Conservation (phyloP, 2,113 vertebrate species). For the Pelusios castaneus region DNA sequence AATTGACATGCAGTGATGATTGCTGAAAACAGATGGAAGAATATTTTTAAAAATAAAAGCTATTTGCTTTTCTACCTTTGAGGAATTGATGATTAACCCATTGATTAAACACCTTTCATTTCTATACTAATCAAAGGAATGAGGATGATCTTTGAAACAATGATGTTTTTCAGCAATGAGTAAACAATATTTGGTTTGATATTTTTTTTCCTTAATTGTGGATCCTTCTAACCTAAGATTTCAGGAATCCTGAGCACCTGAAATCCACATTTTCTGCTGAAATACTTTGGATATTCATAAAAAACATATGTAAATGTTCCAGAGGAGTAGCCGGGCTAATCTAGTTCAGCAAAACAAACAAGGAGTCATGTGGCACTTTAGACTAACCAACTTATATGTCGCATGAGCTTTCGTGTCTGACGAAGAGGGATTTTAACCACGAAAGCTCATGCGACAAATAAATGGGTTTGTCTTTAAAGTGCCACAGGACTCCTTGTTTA, state of each 20-base stretch:
- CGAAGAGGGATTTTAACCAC: too few species aligned
- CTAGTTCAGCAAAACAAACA: too few species aligned
- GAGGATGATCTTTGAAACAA: background rate
- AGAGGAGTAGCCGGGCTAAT: too few species aligned
- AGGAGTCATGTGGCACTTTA: too few species aligned
- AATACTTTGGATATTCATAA: background rate
- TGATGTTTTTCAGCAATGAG: background rate
- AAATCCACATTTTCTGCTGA: background rate
- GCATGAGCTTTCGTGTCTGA: too few species aligned
- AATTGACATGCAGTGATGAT: constrained; percentile 40
- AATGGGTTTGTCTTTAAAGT: too few species aligned
- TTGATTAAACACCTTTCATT: constrained; percentile 29
- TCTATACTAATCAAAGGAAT: constrained; percentile 15
- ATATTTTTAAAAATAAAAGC: constrained; percentile 34
- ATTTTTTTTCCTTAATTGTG: background rate
- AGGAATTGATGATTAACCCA: constrained; percentile 3
- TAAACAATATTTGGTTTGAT: background rate
- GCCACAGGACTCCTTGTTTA: too few species aligned
- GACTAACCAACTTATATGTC: too few species aligned
- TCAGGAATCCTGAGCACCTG: background rate
- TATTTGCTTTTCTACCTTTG: background rate
- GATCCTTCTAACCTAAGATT: background rate
- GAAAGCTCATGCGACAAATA: too few species aligned
- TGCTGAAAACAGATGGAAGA: background rate
- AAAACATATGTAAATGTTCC: background rate